phyloP scores from a whole-genome alignment of 2,888 invertebrate species.

The Diadegma fenestrale region DNA sequence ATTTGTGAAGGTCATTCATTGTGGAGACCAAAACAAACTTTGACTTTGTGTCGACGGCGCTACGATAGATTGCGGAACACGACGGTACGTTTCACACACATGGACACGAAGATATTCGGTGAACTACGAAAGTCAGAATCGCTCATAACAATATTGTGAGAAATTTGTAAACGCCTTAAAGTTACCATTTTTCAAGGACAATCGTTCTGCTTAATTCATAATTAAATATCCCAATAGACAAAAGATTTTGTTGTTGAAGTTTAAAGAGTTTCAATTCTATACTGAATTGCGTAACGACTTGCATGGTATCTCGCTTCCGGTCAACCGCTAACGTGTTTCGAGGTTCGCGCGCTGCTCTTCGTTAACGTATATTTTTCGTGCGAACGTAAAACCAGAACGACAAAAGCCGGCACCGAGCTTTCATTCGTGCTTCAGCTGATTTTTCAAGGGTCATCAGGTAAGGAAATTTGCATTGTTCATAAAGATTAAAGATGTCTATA shows the following conservation, averaged over 20 bases:
- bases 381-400: constrained; percentile 7
- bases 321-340: constrained; percentile 56
- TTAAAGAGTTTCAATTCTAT: background rate
- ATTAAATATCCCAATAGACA: background rate
- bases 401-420: constrained; percentile 43
- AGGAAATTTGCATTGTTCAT: background rate
- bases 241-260: background rate
- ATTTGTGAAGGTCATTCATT: no score
- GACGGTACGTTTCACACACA: background rate
- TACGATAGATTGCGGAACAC: background rate
- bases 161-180: background rate
- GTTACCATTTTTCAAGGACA: background rate
- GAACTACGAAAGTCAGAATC: background rate
- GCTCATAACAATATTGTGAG: background rate
- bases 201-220: background rate
- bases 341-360: constrained; percentile 52
- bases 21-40: background rate
- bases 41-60: background rate
- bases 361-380: constrained; percentile 14
- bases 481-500: background rate
- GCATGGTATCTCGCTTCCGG: constrained; percentile 45
- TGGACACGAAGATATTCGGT: background rate
- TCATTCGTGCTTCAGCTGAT: constrained; percentile 20
- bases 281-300: background rate
- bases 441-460: constrained; percentile 18